Percentiles rank a stretch among this genome's conserved stretches.
phyloP scores from a whole-genome alignment of 2,888 invertebrate species.

The Agrochola lota region DNA sequence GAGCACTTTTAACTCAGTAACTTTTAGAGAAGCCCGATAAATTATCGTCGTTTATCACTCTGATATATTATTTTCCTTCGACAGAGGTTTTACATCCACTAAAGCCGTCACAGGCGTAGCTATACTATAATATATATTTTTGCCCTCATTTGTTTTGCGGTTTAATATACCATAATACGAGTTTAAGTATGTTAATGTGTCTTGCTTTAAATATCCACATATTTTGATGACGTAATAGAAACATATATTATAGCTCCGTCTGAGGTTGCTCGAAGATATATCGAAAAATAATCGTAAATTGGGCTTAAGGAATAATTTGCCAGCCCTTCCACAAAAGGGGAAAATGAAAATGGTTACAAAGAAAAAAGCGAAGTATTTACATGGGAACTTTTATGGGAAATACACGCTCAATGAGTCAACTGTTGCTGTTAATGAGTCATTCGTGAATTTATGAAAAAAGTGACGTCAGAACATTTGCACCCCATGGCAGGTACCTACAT shows the following conservation, averaged over 20 bases:
- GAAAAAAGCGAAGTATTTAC: neutral
- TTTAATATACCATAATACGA: no score
- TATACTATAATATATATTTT: no score
- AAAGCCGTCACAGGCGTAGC: neutral
- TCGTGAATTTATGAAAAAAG: neutral
- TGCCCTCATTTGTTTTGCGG: no score
- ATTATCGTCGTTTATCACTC: neutral
- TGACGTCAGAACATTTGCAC: neutral
- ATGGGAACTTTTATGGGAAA: neutral
- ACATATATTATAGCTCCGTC: no score
- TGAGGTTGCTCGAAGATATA: no score
- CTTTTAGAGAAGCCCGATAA: neutral
- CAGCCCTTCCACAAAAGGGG: neutral
- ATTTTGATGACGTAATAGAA: no score
- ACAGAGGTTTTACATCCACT: neutral
- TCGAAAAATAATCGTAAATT: no score
- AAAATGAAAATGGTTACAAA: neutral
- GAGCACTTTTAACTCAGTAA: neutral
- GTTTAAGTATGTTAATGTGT: no score
- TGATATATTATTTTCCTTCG: neutral
- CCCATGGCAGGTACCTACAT: neutral
- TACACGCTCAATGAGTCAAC: conserved; percentile 21
- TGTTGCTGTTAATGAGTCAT: conserved; percentile 19
- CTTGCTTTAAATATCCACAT: no score
- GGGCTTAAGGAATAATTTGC: neutral